A percentile compares a stretch with the other conserved stretches of the same genome.
phyloP scores from a whole-genome alignment of 1,140 invertebrate species.

The Tetramorium parvispinum region DNA sequence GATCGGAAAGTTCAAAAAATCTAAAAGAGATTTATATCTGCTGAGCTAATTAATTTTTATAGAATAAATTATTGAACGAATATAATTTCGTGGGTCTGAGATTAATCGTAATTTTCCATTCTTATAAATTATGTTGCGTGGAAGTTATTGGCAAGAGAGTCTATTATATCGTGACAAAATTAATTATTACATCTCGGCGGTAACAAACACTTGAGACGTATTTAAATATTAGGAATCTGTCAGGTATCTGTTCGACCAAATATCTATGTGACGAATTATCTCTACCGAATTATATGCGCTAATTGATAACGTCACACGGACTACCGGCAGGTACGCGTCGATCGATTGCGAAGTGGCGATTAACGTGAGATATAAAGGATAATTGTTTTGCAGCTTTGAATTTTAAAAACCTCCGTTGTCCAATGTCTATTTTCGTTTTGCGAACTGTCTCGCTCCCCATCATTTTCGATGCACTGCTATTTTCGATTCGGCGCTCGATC shows the following conservation, averaged over 20 bases:
- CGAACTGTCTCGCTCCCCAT: constrained; percentile 67
- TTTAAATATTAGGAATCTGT: constrained; percentile 30
- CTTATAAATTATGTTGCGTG: not conserved
- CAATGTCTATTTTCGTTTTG: constrained; percentile 73
- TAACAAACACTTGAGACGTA: not conserved
- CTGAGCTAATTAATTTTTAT: constrained; percentile 1
- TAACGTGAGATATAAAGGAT: not conserved
- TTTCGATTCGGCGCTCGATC: constrained; percentile 69
- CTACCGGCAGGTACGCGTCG: constrained; percentile 20
- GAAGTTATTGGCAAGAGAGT: not conserved
- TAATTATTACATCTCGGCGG: not conserved
- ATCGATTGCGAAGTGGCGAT: constrained; percentile 24
- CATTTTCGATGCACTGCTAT: constrained; percentile 71
- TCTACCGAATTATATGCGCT: not conserved
- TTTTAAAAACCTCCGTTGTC: constrained; percentile 35
- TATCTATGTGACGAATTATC: constrained; percentile 19
- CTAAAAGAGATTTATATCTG: constrained; percentile 5
- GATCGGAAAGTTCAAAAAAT: not conserved
- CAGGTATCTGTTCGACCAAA: not conserved
- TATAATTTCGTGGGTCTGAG: not conserved
- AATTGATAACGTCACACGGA: constrained; percentile 43
- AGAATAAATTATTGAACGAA: not conserved
- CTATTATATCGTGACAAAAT: not conserved
- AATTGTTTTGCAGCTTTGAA: constrained; percentile 52
- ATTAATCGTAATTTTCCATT: not conserved